Evolutionary conservation across 2,888 invertebrate genomes (phyloP).

Genomic region (Drosophila paramelanica): DNA sequence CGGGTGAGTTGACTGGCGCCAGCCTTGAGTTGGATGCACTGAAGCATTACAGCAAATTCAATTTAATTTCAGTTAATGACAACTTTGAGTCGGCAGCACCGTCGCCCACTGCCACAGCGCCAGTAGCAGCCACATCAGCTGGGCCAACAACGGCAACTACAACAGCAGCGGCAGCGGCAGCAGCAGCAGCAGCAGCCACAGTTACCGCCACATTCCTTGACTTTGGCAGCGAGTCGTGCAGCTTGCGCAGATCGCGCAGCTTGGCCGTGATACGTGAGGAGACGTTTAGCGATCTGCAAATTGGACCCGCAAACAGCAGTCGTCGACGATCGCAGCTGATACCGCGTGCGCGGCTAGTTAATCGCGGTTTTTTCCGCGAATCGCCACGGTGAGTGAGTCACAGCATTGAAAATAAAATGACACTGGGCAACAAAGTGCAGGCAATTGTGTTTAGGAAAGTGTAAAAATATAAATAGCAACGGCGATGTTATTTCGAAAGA

Average conservation of each 20-base stretch:
- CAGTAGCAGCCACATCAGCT: slow-evolving; percentile 14
- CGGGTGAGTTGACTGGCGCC: slow-evolving; percentile 50
- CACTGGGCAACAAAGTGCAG: slow-evolving; percentile 27
- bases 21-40: slow-evolving; percentile 40
- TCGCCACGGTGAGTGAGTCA: slow-evolving; percentile 79
- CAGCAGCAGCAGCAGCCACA: slow-evolving; percentile 40
- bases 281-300: slow-evolving; percentile 89
- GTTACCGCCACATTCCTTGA: slow-evolving; percentile 72
- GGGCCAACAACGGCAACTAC: slow-evolving; percentile 19
- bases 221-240: slow-evolving; percentile 85
- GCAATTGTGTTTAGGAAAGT: too few species aligned
- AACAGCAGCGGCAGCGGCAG: slow-evolving; percentile 21
- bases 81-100: slow-evolving; percentile 40
- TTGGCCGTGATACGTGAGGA: slow-evolving; percentile 92
- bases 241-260: slow-evolving; percentile 89
- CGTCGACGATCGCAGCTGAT: slow-evolving; percentile 91
- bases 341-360: slow-evolving; percentile 92
- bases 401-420: slow-evolving; percentile 1
- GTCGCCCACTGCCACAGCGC: slow-evolving; percentile 9
- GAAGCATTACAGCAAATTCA: slow-evolving; percentile 33
- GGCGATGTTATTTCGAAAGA: too few species aligned
- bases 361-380: slow-evolving; percentile 90
- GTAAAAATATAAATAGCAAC: too few species aligned
- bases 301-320: slow-evolving; percentile 87
- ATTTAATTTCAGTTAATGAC: slow-evolving; percentile 49